phyloP scores from a whole-genome alignment of 1,140 invertebrate genomes.

The Bombus confusus region DNA sequence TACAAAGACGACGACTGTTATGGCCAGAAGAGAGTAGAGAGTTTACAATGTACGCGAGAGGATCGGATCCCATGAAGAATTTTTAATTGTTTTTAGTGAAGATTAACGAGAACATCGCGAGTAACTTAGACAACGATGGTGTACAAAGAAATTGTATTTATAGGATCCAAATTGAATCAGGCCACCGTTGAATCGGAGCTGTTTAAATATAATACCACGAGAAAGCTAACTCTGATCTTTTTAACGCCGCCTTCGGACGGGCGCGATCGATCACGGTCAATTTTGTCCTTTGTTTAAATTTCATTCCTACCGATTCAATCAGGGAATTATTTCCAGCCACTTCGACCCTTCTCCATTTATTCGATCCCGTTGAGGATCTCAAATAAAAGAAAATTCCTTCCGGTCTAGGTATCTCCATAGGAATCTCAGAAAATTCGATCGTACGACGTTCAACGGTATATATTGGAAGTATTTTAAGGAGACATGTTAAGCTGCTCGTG shows the following conservation, averaged over 20 bases:
- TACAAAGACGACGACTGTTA: background rate
- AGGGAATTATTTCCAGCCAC: background rate
- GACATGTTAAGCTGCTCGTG: background rate
- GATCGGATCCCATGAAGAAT: background rate
- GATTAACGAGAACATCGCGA: too few species aligned
- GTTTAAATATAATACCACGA: constrained; percentile 51
- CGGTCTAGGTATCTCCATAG: too few species aligned
- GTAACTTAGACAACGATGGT: constrained; percentile 29
- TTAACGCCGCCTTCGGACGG: background rate
- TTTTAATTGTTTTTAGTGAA: background rate
- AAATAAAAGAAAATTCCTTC: background rate
- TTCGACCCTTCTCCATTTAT: background rate
- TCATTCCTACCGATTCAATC: background rate
- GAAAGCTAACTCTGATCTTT: constrained; percentile 25
- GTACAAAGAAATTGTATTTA: constrained; percentile 51
- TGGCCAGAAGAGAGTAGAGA: background rate
- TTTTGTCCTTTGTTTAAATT: constrained; percentile 18
- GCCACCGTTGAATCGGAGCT: constrained; percentile 48
- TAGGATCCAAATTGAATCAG: constrained; percentile 52
- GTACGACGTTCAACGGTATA: too few species aligned
- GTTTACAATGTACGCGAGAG: background rate
- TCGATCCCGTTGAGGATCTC: background rate
- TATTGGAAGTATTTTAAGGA: background rate
- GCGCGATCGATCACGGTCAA: constrained; percentile 25
- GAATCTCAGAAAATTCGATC: background rate